Base-by-base conservation (phyloP, 1,140 invertebrate species). In the Aporrectodea caliginosa region DNA sequence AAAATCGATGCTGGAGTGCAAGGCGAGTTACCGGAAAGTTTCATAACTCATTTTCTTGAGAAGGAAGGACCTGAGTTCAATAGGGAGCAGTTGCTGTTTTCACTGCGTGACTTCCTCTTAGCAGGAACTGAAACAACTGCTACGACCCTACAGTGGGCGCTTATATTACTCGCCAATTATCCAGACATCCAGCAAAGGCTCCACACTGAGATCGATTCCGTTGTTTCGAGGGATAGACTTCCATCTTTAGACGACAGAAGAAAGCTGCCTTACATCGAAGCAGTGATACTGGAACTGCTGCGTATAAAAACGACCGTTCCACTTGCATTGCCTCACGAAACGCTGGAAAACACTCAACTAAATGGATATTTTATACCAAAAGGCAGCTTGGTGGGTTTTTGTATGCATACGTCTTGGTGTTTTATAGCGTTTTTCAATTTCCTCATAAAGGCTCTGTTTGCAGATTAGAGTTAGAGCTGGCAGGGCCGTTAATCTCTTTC, bases 71-170 rank as follows among this genome's bases (percentile, higher is more conserved):
- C n/a, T n/a, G n/a, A n/a, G n/a, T n/a, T n/a, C n/a, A n/a, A 68
- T 68, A 68, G 14, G n/a, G 35, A 83, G n/a, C 81, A 85, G 71
- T 80, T 87, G 69, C 82, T 84, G 33, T 83, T 84, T 34, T 77
- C 85, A 6, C 85, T 87, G 12, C 80, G 83, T 6, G 95, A 98
- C 88, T 89, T 98, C 79, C 95, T 95, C 84, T 93, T 95, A 0
- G 95, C 95, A 33, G 95, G 95, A 0, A 91, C 94, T 22, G 96
- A 98, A 84, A 98, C 96, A 0, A 94, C 94, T 0, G 88, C 95
- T 32, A 92, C 93, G 0, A 95, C 94, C 0, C 85, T 97, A 68
- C 35, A 2, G 30, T n/a, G n/a, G n/a, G n/a, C n/a, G n/a, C n/a
- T n/a, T n/a, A n/a, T n/a, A n/a, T n/a, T n/a, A n/a, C n/a, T n/a